Conservation (phyloP, 2,113 vertebrate species). For the Anser cygnoides region DNA sequence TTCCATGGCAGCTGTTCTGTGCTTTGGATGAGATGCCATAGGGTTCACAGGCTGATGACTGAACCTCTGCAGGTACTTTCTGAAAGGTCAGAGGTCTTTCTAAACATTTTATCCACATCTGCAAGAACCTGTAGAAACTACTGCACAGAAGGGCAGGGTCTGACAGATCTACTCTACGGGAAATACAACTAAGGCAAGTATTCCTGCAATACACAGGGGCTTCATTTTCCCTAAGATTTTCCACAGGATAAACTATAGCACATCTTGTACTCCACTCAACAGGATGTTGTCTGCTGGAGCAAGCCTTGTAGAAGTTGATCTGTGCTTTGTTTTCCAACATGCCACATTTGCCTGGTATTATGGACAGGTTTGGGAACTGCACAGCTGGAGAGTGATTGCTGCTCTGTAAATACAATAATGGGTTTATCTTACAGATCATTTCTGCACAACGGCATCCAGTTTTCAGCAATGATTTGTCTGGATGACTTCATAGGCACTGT, state of each 20-base stretch:
- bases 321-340: background rate
- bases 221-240: background rate
- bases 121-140: background rate
- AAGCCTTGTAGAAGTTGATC: background rate
- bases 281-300: background rate
- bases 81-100: background rate
- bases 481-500: background rate
- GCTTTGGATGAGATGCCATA: background rate
- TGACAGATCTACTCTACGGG: background rate
- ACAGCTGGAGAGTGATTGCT: background rate
- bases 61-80: background rate
- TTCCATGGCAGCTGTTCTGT: background rate
- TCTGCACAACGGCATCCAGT: background rate
- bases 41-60: background rate
- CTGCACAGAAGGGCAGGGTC: background rate
- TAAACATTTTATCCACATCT: background rate
- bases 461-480: background rate
- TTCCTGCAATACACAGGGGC: background rate
- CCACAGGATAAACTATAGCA: background rate
- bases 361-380: conserved; percentile 10
- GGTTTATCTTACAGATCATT: background rate
- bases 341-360: background rate
- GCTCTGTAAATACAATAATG: background rate
- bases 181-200: background rate
- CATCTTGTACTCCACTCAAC: background rate